These are phyloP conservation scores for Drosophila funebris DNA, from an alignment of 1,140 invertebrate species.

Conservation along the genomic window DNA sequence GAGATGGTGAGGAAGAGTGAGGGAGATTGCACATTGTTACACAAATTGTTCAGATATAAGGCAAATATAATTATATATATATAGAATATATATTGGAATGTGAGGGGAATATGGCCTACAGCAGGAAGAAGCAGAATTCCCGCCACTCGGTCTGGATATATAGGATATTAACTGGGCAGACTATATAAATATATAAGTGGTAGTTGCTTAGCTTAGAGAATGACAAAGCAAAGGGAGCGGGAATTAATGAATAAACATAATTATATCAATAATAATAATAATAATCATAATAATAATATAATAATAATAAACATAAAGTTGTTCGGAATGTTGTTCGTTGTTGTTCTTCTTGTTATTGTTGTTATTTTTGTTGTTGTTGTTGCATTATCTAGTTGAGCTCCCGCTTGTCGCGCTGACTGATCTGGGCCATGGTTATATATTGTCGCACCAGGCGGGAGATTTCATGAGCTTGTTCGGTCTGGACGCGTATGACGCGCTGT, in stretches of 20 bases:
- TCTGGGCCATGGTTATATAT: constrained; percentile 95
- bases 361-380: background rate
- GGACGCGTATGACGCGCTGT: constrained; percentile 96
- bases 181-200: constrained; percentile 21
- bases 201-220: constrained; percentile 44
- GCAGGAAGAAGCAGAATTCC: background rate
- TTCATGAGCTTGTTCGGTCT: constrained; percentile 98
- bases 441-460: constrained; percentile 97
- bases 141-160: constrained; percentile 20
- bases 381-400: constrained; percentile 64
- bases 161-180: background rate
- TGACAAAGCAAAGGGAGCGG: constrained; percentile 50
- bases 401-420: constrained; percentile 85
- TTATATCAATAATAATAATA: constrained; percentile 38
- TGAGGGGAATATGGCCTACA: constrained; percentile 58
- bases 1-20: background rate
- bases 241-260: constrained; percentile 21
- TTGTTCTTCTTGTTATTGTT: background rate
- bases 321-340: constrained; percentile 49
- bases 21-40: constrained; percentile 59
- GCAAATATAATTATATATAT: background rate
- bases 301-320: constrained; percentile 33
- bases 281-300: constrained; percentile 10
- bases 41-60: constrained; percentile 22
- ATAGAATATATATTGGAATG: background rate